Evolutionary conservation across 2,888 invertebrate genomes (phyloP).

Genomic region (Lochmaea capreae): DNA sequence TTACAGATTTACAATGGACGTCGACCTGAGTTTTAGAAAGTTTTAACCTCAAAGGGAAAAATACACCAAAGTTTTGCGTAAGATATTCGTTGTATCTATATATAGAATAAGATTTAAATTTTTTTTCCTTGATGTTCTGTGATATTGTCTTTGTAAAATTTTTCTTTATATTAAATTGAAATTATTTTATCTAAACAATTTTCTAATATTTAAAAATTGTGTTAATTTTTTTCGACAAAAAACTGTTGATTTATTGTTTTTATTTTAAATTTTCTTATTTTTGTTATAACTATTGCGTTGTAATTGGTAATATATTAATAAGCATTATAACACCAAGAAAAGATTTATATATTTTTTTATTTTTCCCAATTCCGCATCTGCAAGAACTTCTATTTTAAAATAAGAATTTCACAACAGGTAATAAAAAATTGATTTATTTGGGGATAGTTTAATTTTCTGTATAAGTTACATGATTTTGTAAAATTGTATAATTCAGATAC

Average conservation of each 20-base stretch:
- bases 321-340: neutral
- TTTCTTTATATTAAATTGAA: neutral
- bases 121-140: conserved; percentile 18
- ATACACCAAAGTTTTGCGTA: conserved; percentile 12
- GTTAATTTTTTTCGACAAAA: neutral
- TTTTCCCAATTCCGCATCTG: neutral
- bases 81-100: conserved; percentile 1
- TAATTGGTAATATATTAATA: conserved; percentile 5
- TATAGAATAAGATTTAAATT: neutral
- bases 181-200: neutral
- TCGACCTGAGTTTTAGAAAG: conserved; percentile 31
- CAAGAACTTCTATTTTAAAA: too few species aligned
- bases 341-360: neutral
- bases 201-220: neutral
- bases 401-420: neutral
- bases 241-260: too few species aligned
- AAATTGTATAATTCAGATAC: neutral
- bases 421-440: neutral
- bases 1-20: conserved; percentile 37
- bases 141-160: conserved; percentile 7
- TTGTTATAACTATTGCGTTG: neutral
- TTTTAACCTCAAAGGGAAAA: neutral
- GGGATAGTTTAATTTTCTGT: neutral
- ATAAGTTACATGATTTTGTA: neutral
- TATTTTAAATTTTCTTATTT: neutral